Percentiles rank a stretch among this genome's conserved stretches.
These are phyloP conservation scores for Luperina testacea DNA, from an alignment of 2,888 invertebrate species.

Conservation along the genomic window DNA sequence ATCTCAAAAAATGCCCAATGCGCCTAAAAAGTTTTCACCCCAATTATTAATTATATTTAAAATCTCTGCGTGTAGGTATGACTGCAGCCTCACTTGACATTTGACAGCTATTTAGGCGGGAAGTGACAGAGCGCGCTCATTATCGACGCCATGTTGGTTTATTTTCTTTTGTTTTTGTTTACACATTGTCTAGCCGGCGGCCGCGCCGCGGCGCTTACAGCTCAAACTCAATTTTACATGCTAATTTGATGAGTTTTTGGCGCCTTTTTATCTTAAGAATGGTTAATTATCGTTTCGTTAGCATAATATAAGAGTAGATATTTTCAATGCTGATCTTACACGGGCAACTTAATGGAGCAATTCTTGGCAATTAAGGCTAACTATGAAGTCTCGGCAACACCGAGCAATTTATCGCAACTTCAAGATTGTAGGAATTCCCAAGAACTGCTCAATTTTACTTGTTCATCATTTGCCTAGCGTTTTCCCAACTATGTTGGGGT, in stretches of 20 bases:
- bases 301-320: not conserved
- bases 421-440: not conserved
- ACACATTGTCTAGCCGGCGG: slow-evolving; percentile 57
- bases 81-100: slow-evolving; percentile 76
- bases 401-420: not conserved
- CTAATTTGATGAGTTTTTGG: slow-evolving; percentile 17
- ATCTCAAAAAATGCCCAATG: too few relatives aligned
- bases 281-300: not conserved
- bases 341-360: too few relatives aligned
- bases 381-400: not conserved
- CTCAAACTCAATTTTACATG: slow-evolving; percentile 16
- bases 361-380: not conserved
- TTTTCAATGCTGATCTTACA: not conserved
- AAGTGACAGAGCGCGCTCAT: slow-evolving; percentile 83
- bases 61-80: slow-evolving; percentile 45
- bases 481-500: too few relatives aligned
- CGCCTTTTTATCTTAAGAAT: not conserved
- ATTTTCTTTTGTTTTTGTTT: slow-evolving; percentile 62
- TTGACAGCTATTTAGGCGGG: slow-evolving; percentile 88
- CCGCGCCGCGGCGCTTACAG: slow-evolving; percentile 41
- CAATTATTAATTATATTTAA: not conserved
- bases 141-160: slow-evolving; percentile 82
- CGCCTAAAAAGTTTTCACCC: too few relatives aligned
- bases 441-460: not conserved
- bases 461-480: too few relatives aligned